phyloP scores from a whole-genome alignment of 2,113 vertebrate genomes.

The Gallinago paraguaiae region DNA sequence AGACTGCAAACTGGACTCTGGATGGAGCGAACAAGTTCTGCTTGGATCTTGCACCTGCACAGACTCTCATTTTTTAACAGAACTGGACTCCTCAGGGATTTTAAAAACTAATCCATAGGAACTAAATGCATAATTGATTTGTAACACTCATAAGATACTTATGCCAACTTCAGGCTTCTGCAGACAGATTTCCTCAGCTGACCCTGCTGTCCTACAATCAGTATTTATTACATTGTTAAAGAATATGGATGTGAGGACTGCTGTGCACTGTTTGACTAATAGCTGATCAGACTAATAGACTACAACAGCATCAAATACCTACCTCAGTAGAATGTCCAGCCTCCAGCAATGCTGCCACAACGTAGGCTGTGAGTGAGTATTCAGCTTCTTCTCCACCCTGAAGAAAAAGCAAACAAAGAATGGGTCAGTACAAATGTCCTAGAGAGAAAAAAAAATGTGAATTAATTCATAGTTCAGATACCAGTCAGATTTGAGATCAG shows the following conservation, averaged over 20 bases:
- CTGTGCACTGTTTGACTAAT: background rate
- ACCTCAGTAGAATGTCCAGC: slow-evolving; percentile 39
- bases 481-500: background rate
- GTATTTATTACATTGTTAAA: background rate
- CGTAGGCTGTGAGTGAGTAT: slow-evolving; percentile 56
- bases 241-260: background rate
- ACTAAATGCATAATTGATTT: background rate
- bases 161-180: background rate
- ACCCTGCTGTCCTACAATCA: background rate
- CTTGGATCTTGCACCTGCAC: background rate
- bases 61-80: background rate
- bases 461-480: background rate
- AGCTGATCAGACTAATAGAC: background rate
- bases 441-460: background rate
- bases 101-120: background rate
- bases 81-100: background rate
- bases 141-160: background rate
- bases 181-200: background rate
- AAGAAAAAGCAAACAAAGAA: background rate
- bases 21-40: background rate
- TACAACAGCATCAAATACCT: background rate
- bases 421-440: background rate
- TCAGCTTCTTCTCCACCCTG: slow-evolving; percentile 58
- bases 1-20: background rate
- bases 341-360: slow-evolving; percentile 59